Conservation (phyloP, 2,113 vertebrate genomes). For the Panurus biarmicus region DNA sequence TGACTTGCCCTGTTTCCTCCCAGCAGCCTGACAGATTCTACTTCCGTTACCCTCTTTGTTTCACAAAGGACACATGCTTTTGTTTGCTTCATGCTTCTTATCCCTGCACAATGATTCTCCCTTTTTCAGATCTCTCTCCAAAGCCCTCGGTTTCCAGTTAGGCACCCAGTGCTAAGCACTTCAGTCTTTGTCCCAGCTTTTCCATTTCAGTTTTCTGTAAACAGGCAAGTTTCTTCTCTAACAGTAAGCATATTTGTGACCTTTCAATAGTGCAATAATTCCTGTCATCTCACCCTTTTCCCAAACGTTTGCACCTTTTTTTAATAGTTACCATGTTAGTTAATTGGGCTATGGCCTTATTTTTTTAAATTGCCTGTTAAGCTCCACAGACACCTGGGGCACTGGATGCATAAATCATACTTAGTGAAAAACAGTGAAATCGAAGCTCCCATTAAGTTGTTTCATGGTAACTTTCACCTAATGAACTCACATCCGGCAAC, state of each 20-base stretch:
- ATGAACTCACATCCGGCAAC: constrained; percentile 19
- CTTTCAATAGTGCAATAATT: not conserved
- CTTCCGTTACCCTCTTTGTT: constrained; percentile 25
- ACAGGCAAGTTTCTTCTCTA: not conserved
- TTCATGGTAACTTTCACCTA: constrained; percentile 19
- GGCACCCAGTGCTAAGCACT: not conserved
- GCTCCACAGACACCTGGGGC: constrained; percentile 9
- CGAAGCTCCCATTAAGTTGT: not conserved
- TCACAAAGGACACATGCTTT: constrained; percentile 26
- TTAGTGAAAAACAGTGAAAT: constrained; percentile 22
- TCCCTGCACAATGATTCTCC: constrained; percentile 32
- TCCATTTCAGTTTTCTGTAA: not conserved
- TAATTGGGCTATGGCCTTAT: not conserved
- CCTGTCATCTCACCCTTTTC: not conserved
- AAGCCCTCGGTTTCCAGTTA: constrained; percentile 18
- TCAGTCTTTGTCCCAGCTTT: not conserved
- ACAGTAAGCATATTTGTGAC: not conserved
- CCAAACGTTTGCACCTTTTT: constrained; percentile 15
- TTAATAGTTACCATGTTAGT: not conserved
- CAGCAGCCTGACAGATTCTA: not conserved
- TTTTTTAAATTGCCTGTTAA: constrained; percentile 32
- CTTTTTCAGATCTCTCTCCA: constrained; percentile 45
- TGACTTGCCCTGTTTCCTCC: not conserved
- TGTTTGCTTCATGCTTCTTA: constrained; percentile 56
- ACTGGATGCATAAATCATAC: constrained; percentile 43